phyloP scores from a whole-genome alignment of 2,888 invertebrate genomes.

The Liodrosophila aerea region DNA sequence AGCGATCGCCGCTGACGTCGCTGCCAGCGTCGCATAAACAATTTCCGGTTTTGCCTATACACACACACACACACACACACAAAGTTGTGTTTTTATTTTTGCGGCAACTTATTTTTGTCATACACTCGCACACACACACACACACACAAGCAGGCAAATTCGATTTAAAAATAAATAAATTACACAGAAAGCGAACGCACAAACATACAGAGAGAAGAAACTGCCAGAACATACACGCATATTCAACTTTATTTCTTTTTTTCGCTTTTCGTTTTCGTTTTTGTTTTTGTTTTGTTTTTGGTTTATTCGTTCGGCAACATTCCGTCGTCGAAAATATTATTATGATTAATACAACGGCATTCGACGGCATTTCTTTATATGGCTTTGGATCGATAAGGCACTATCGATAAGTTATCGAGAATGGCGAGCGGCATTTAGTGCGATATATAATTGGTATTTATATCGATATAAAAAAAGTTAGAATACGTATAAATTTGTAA shows the following conservation, averaged over 20 bases:
- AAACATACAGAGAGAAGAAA: slow-evolving; percentile 29
- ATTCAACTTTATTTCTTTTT: too few relatives aligned
- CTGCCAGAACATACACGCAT: slow-evolving; percentile 20
- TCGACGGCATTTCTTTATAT: slow-evolving; percentile 59
- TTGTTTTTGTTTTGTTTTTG: too few relatives aligned
- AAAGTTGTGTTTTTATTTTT: slow-evolving; percentile 61
- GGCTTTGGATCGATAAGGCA: too few relatives aligned
- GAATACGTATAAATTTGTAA: too few relatives aligned
- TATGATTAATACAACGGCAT: slow-evolving; percentile 72
- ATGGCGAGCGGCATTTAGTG: too few relatives aligned
- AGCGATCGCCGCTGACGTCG: slow-evolving; percentile 47
- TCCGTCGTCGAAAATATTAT: slow-evolving; percentile 69
- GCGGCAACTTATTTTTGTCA: slow-evolving; percentile 70
- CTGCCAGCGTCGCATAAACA: slow-evolving; percentile 62
- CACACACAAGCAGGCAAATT: slow-evolving; percentile 43
- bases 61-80: slow-evolving; percentile 49
- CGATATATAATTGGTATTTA: too few relatives aligned
- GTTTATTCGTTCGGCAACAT: slow-evolving; percentile 65
- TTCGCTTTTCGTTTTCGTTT: too few relatives aligned
- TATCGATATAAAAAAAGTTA: too few relatives aligned
- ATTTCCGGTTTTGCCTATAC: slow-evolving; percentile 69
- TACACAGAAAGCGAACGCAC: slow-evolving; percentile 56
- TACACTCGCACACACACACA: slow-evolving; percentile 36
- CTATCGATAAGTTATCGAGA: too few relatives aligned
- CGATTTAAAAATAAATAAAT: slow-evolving; percentile 77